Evolutionary conservation across 2,888 invertebrate genomes (phyloP).

Genomic region (Yponomeuta evonymella): DNA sequence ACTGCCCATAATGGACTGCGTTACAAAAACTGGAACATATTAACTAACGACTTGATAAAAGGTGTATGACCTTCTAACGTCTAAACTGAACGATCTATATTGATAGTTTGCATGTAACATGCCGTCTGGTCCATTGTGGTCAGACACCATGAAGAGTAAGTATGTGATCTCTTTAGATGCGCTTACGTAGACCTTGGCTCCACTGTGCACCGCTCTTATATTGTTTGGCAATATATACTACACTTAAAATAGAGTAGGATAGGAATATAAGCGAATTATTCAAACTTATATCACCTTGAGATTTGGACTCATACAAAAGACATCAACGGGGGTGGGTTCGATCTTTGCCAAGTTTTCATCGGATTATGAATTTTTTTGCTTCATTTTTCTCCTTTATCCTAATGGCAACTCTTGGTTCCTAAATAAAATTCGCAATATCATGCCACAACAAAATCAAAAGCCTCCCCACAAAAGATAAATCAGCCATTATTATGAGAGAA

Average conservation of each 20-base stretch:
- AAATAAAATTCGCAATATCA: not conserved
- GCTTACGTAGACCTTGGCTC: constrained; percentile 34
- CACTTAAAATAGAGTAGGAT: not conserved
- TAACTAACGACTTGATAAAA: not conserved
- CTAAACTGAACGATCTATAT: not conserved
- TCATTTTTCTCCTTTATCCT: not conserved
- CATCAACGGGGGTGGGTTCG: constrained; percentile 9
- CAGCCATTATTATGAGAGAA: not conserved
- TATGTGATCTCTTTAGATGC: constrained; percentile 18
- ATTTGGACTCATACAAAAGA: constrained; percentile 9
- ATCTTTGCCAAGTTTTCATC: not conserved
- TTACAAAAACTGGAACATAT: not conserved
- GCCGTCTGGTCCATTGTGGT: not conserved
- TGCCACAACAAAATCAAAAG: not conserved
- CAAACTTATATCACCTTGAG: not conserved
- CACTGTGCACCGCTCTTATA: constrained; percentile 18
- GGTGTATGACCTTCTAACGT: not conserved
- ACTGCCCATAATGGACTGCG: not conserved
- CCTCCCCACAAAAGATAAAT: not conserved
- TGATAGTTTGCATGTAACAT: not conserved
- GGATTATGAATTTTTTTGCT: not conserved
- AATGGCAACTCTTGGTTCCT: not conserved
- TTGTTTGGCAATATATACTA: not conserved
- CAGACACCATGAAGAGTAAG: not conserved
- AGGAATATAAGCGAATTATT: not conserved